A percentile compares a stretch with the other conserved stretches of the same genome.
phyloP scores from a whole-genome alignment of 2,888 invertebrate genomes.

The Stomorhina lunata region DNA sequence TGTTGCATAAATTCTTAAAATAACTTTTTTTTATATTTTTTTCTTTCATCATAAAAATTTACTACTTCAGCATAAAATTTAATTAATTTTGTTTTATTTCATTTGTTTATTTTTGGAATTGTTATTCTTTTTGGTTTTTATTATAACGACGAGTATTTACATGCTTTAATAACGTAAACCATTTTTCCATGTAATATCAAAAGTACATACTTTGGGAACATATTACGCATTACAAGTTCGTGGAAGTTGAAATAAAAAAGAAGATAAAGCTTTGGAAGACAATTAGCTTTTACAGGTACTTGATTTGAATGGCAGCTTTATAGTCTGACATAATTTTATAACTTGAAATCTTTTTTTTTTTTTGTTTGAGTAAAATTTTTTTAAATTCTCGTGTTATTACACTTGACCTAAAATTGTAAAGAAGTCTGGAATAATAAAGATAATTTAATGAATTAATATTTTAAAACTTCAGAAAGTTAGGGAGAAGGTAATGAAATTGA shows the following conservation, averaged over 20 bases:
- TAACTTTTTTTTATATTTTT: neutral
- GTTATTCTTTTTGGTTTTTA: neutral
- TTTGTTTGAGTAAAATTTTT: too few species aligned
- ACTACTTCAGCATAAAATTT: conserved; percentile 1
- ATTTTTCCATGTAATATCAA: neutral
- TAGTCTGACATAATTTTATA: too few species aligned
- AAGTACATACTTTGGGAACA: neutral
- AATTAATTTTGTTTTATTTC: conserved; percentile 3
- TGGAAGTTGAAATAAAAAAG: neutral
- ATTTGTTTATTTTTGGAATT: neutral
- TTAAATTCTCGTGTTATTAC: too few species aligned
- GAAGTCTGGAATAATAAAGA: too few species aligned
- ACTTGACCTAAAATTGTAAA: too few species aligned
- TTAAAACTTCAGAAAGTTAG: too few species aligned
- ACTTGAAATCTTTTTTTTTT: neutral
- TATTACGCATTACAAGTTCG: neutral
- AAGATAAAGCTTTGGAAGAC: neutral
- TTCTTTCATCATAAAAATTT: neutral
- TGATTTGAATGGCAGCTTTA: neutral
- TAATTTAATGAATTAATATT: too few species aligned
- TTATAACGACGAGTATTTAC: neutral
- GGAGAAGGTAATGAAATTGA: too few species aligned
- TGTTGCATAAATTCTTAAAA: neutral
- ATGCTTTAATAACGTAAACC: neutral
- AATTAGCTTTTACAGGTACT: neutral